Conservation (phyloP, 1,140 invertebrate species). For the Ceratina calcarata region DNA sequence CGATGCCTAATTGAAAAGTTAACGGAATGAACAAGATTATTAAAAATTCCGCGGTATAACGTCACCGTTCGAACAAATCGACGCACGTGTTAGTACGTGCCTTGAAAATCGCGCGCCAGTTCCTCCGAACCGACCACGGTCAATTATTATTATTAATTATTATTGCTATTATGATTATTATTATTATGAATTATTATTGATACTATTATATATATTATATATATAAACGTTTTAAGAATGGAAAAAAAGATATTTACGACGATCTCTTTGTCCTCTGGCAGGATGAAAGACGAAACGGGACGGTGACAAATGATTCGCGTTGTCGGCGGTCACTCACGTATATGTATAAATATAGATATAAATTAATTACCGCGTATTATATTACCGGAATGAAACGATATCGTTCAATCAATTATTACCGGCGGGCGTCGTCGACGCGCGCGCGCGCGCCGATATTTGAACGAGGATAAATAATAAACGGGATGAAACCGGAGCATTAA, state of each 20-base stretch:
- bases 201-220: conserved; percentile 32
- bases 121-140: conserved; percentile 44
- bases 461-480: background rate
- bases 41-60: background rate
- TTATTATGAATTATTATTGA: conserved; percentile 42
- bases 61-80: conserved; percentile 1
- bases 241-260: conserved; percentile 49
- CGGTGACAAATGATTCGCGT: conserved; percentile 25
- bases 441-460: conserved; percentile 47
- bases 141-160: conserved; percentile 57
- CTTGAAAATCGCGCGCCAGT: conserved; percentile 47
- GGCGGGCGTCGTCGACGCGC: conserved; percentile 58
- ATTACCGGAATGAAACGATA: conserved; percentile 43
- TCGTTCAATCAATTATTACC: conserved; percentile 59
- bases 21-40: background rate
- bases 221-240: conserved; percentile 53
- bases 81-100: conserved; percentile 11
- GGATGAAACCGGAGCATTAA: conserved; percentile 4
- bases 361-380: conserved; percentile 36
- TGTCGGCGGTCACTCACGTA: conserved; percentile 47
- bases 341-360: conserved; percentile 34
- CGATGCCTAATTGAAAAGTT: background rate
- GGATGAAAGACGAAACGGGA: conserved; percentile 57
- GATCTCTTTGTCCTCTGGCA: conserved; percentile 74
- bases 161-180: conserved; percentile 52